A percentile compares a stretch with the other conserved stretches of the same genome.
These are phyloP conservation scores for Chamaedrilus cognettii DNA, from an alignment of 2,888 invertebrate species.

Conservation along the genomic window DNA sequence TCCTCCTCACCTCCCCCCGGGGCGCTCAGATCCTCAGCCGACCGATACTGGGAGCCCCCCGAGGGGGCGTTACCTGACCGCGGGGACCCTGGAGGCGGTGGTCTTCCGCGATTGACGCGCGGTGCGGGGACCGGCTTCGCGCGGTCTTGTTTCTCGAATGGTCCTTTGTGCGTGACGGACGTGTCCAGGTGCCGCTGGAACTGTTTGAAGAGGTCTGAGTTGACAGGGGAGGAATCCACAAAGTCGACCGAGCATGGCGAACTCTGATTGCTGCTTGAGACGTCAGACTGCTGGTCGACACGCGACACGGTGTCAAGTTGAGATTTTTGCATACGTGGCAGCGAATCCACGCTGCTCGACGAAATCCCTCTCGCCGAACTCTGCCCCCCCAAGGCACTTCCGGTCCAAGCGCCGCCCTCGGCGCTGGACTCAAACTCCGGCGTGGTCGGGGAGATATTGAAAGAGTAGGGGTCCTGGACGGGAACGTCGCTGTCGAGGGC, in stretches of 20 bases:
- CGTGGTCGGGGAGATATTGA: not conserved
- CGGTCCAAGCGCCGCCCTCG: not conserved
- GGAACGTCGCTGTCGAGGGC: conserved; percentile 12
- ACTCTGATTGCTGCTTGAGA: conserved; percentile 1
- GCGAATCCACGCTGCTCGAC: not conserved
- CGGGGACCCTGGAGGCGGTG: not conserved
- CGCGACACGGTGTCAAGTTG: not conserved
- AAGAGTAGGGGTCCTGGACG: not conserved
- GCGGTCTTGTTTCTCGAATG: not conserved
- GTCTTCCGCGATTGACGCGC: not conserved
- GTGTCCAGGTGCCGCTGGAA: not conserved
- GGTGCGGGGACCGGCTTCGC: conserved; percentile 13
- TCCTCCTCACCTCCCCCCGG: not conserved
- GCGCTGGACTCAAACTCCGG: no score
- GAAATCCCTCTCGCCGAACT: not conserved
- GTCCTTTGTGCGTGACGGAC: not conserved
- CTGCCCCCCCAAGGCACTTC: not conserved
- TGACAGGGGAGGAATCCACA: not conserved
- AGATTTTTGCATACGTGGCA: not conserved
- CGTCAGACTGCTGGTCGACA: not conserved
- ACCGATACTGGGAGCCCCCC: no score
- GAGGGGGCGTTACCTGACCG: no score
- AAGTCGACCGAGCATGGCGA: no score
- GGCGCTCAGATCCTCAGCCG: not conserved
- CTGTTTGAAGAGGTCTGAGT: no score